Base-by-base conservation (phyloP, 2,888 invertebrate species). In the Graphium colonna region DNA sequence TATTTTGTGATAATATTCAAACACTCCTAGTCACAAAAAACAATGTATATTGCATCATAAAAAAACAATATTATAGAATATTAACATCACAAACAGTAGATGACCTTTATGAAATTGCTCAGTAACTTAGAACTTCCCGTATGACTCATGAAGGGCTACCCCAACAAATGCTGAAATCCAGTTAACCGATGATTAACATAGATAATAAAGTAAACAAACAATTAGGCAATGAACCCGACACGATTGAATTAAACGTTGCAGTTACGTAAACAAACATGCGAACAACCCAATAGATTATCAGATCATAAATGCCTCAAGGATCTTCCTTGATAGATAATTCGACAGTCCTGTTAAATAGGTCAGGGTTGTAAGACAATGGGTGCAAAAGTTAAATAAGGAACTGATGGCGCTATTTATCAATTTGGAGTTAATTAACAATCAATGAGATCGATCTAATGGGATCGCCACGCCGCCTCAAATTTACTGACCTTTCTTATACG, bases 151-250 rank as follows among this genome's bases (percentile, higher is more conserved):
- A 21, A 21, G 21, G 9, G 16, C 36, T 18, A 44, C 21, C 21
- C 16, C 41, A 44, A 49, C 39, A 21, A 52, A 33, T 36, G 18
- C 9, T 18, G 8, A 21, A 40, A 41, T 41, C 17, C 8, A 12
- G 16, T 16, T 44, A 56, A 57, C 43, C 52, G 54, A 58, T 54
- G 42, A 53, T 55, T 54, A 44, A 53, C 47, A 55, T 15, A 38
- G 63, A 67, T 66, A 65, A 58, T 51, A 52, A 61, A 51, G 60
- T 65, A 67, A 63, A 69, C 57, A 67, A 64, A 64, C 52, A 47
- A 53, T 48, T 31, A 12, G 45, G 10, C 16, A 49, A 38, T 17
- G 12, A 28, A 17, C 18, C 38, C 5, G 33, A 52, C n/a, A n/a
- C n/a, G n/a, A n/a, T n/a, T n/a, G n/a, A n/a, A n/a, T n/a, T n/a